A percentile compares a stretch with the other conserved stretches of the same genome.
Evolutionary conservation across 1,140 invertebrate genomes (phyloP).

Genomic region (Penaeus chinensis): DNA sequence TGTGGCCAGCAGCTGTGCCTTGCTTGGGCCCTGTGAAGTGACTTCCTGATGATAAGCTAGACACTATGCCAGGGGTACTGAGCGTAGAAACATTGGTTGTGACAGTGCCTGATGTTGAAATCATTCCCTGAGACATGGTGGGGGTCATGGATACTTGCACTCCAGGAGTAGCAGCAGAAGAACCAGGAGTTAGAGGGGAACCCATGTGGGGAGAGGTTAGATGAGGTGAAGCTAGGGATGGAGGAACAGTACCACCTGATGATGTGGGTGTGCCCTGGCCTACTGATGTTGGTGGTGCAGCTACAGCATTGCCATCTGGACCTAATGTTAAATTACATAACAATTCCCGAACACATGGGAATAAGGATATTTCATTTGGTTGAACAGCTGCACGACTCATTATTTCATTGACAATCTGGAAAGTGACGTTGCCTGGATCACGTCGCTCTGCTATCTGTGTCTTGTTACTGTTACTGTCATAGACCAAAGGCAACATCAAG

Average conservation of each 20-base stretch:
- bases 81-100: conserved; percentile 15
- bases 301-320: conserved; percentile 49
- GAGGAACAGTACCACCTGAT: conserved; percentile 38
- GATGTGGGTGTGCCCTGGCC: conserved; percentile 41
- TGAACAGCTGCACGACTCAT: conserved; percentile 52
- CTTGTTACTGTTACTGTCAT: conserved; percentile 86
- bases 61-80: neutral
- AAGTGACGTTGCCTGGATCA: conserved; percentile 69
- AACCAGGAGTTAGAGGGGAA: conserved; percentile 54
- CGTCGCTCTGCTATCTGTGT: conserved; percentile 87
- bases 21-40: conserved; percentile 51
- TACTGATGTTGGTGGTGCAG: conserved; percentile 37
- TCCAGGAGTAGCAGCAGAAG: conserved; percentile 29
- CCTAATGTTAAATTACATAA: conserved; percentile 54
- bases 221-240: conserved; percentile 52
- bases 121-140: conserved; percentile 34
- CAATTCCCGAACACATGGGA: conserved; percentile 56
- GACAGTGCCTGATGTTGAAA: conserved; percentile 25
- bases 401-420: conserved; percentile 62
- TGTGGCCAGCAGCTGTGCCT: conserved; percentile 32
- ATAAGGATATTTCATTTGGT: conserved; percentile 52
- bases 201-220: conserved; percentile 53
- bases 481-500: conserved; percentile 87
- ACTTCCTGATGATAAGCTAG: conserved; percentile 17
- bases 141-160: conserved; percentile 15